Base-by-base conservation (phyloP, 2,113 vertebrate species). In the Sander vitreus region DNA sequence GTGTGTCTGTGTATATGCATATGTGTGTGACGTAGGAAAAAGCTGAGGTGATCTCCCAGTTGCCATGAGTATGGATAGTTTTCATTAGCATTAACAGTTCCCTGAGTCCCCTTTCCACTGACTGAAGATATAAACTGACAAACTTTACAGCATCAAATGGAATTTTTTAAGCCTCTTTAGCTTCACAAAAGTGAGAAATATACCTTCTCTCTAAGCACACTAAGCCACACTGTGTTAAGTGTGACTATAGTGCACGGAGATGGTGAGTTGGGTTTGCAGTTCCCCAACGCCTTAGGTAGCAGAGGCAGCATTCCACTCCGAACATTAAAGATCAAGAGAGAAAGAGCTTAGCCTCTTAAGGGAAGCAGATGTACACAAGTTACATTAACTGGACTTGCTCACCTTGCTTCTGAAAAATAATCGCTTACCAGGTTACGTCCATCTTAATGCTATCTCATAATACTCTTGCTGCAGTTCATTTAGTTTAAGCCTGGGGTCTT, bases 1-100 rank as follows among this genome's bases (percentile, higher is more conserved):
- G 25, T 54, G 58, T 51, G 23, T 71, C n/a, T 79, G 69, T 59
- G 75, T 43, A 11, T 27, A 23, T 7, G 13, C 21, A 47, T 33
- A 48, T 65, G 72, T 73, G 67, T 57, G 62, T 68, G 39, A 75
- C 15, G 6, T 53, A 75, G 43, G 19, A 45, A 78, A 50, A 79
- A 19, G 59, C 39, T 50, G 60, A 53, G 73, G 27, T 50, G 47
- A 14, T 67, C 53, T 83, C 23, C 1, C 39, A 12, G 53, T 1
- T n/a, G 45, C 33, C 50, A 43, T 70, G 18, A 21, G 47, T 27
- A 47, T 15, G 0, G 23, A 57, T 69, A 21, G 51, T 73, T 64
- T 48, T 18, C 11, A 43, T 53, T 36, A 10, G 15, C 14, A 30
- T 54, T 1, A 39, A 64, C 36, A 50, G 33, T 12, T n/a, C n/a